Evolutionary conservation across 2,797 vertebrate genomes (phyloP).

Genomic region (Glyptemys insculpta): DNA sequence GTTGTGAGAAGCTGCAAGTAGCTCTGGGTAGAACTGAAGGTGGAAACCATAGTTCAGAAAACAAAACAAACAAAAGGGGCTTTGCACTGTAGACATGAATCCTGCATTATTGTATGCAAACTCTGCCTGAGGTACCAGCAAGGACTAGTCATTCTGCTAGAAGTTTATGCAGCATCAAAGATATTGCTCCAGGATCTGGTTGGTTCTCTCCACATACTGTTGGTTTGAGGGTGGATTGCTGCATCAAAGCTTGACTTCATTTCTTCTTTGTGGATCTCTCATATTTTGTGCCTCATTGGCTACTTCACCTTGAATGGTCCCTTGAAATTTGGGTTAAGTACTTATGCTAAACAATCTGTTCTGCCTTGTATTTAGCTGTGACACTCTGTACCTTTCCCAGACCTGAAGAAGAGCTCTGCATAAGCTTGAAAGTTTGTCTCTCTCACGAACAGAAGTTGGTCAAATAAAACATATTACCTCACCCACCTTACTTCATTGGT

Average conservation of each 20-base stretch:
- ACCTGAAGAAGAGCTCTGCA: background rate
- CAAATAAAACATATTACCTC: too few relatives aligned
- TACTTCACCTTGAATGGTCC: too few relatives aligned
- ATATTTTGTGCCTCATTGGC: background rate
- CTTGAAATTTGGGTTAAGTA: too few relatives aligned
- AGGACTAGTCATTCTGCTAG: background rate
- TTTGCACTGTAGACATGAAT: background rate
- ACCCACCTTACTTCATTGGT: too few relatives aligned
- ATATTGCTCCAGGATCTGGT: background rate
- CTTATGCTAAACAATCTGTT: too few relatives aligned
- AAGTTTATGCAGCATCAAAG: background rate
- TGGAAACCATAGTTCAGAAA: background rate
- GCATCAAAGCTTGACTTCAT: background rate
- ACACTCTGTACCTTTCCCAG: background rate
- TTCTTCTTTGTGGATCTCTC: background rate
- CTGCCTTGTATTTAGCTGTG: too few relatives aligned
- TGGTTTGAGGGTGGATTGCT: background rate
- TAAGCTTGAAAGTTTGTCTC: background rate
- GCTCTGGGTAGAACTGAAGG: background rate
- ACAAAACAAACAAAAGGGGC: background rate
- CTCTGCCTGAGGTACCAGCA: background rate
- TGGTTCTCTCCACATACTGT: background rate
- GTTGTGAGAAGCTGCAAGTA: background rate
- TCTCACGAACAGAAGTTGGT: background rate
- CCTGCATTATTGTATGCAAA: background rate